Base-by-base conservation (phyloP, 2,888 invertebrate species). In the Nematopogon swammerdamellus region DNA sequence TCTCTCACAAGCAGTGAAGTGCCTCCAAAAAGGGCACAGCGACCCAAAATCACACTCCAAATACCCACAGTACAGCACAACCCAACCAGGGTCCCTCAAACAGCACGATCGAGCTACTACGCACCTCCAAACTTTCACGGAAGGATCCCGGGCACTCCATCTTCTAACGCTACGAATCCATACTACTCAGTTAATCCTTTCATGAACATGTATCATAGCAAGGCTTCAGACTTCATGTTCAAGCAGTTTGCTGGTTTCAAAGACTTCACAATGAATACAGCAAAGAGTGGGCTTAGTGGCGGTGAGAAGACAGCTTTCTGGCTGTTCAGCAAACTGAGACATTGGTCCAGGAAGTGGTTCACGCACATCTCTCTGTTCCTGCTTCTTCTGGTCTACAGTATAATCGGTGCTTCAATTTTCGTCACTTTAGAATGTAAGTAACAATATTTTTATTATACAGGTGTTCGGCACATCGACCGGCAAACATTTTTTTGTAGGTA, bases 341-440 rank as follows among this genome's bases (percentile, higher is more conserved):
- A 84, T 50, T 85, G 87, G 76, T 93, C 92, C 2, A 86, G 85
- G 60, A 85, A 84, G 62, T 94, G 94, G 93, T 93, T 95, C 64
- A 94, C 94, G 42, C 94, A 95, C 70, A 85, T 92, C 53, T 93
- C 93, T 67, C 81, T 95, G 60, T 84, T 90, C 59, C 64, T 91
- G 58, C 85, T 94, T 58, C 83, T 95, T 53, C 72, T 87, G 49
- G 67, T 87, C 49, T 96, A 94, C 68, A 92, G 90, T 59, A 75
- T 90, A 52, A 84, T 89, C 25, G 96, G 96, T 20, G 95, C 93
- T 1, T 71, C 86, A 46, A 71, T 93, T 29, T 95, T 96, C 67
- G 82, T 85, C 60, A 81, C 86, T 49, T 76, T 95, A 45, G 95
- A 95, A 81, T 88, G 91, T 88, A 63, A 83, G 76, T 68, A 45